These are phyloP conservation scores for Coleophora flavipennella DNA, from an alignment of 2,888 invertebrate genomes.

Conservation along the genomic window DNA sequence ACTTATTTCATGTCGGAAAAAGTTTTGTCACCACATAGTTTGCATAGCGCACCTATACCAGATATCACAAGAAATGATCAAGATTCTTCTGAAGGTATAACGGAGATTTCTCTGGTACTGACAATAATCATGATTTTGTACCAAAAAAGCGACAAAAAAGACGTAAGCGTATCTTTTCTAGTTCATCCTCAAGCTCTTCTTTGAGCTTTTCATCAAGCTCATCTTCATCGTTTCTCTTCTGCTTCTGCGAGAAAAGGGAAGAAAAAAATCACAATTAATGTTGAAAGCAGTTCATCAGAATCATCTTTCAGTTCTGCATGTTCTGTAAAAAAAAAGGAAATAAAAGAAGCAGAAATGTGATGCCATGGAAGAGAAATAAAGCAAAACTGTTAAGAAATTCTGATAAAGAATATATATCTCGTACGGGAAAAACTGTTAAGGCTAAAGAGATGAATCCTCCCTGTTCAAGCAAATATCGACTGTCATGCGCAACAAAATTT, in stretches of 20 bases:
- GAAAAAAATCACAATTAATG: too few species aligned
- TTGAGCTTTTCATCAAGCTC: neutral
- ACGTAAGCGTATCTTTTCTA: neutral
- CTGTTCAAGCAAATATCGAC: conserved; percentile 8
- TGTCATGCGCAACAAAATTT: conserved; percentile 9
- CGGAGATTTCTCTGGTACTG: neutral
- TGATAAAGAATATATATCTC: conserved; percentile 1
- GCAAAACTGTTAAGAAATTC: neutral
- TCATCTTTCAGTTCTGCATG: neutral
- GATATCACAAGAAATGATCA: too few species aligned
- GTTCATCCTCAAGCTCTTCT: neutral
- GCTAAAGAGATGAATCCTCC: conserved; percentile 6
- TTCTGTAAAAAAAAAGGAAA: conserved; percentile 1
- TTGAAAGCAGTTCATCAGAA: neutral
- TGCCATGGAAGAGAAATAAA: conserved; percentile 1
- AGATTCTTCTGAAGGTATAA: neutral
- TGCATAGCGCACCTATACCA: too few species aligned
- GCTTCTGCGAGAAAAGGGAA: too few species aligned
- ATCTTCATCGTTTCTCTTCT: too few species aligned
- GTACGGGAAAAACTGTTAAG: conserved; percentile 2
- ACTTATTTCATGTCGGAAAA: neutral
- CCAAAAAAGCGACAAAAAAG: neutral
- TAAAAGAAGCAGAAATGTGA: neutral
- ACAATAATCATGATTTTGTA: neutral
- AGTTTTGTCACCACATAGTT: too few species aligned